Base-by-base conservation (phyloP, 2,797 vertebrate genomes). In the Naso thynnoides region DNA sequence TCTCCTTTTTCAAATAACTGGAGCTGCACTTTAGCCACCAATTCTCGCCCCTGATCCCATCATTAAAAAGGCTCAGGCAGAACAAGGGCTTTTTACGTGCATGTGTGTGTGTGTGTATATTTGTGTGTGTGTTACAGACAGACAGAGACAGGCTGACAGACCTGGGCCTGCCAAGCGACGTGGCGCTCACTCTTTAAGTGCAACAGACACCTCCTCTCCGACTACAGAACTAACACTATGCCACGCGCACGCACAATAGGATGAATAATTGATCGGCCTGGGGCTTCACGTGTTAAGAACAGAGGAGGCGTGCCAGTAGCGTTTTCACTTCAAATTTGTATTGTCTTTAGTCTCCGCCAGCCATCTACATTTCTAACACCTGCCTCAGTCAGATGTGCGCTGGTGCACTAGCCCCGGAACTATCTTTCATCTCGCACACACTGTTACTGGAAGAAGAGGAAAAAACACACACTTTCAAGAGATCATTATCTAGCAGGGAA, bases 281-380 rank as follows among this genome's bases (percentile, higher is more conserved):
- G 94, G 96, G 96, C 94, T 95, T 96, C 93, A 89, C 93, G 93
- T 90, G 95, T 95, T 94, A 95, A 94, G 86, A 94, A 95, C 87
- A 92, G 94, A 93, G 93, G 89, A 93, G 94, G 95, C 87, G 95
- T 93, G 96, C 95, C 95, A 95, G 91, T 93, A 95, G 95, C 92
- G 92, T 96, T 97, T 98, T 99, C 96, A 99, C 96, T 98, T 97
- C 95, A 95, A 95, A 98, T 98, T 97, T 99, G 95, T 97, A 95
- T 92, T 94, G 95, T 95, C 97, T 98, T 98, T 98, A 97, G 96
- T 98, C 97, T 98, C 86, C 84, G 92, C 70, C 86, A 94, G 96
- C 96, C 95, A 98, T 98, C 96, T 98, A 95, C 96, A 98, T 97
- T 98, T 98, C 96, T 96, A 96, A 97, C 96, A 97, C 96, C 96